Evolutionary conservation across 2,113 vertebrate genomes (phyloP).

Genomic region (Himantopus leucocephalus): DNA sequence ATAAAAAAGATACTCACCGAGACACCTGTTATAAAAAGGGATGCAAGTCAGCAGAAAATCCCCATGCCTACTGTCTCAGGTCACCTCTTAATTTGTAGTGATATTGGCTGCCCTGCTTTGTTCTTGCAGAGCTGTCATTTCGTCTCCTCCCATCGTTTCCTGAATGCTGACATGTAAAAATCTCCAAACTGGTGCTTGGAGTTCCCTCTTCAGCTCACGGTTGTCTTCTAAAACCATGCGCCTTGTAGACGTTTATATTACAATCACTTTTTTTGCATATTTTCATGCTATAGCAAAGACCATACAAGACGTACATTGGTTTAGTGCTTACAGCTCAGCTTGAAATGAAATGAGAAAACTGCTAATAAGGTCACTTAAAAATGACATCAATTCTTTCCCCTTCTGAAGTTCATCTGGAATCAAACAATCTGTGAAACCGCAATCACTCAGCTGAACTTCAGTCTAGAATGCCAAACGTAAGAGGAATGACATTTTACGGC

Average conservation of each 20-base stretch:
- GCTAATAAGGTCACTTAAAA: background rate
- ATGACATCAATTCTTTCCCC: background rate
- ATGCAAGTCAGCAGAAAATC: background rate
- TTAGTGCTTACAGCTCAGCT: background rate
- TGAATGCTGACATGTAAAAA: background rate
- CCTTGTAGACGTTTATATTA: background rate
- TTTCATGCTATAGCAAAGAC: background rate
- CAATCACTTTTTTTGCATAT: background rate
- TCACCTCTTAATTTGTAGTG: background rate
- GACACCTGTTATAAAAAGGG: background rate
- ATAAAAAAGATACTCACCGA: background rate
- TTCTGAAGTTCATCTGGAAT: background rate
- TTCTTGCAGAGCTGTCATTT: background rate
- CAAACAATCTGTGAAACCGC: background rate
- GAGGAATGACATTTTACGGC: background rate
- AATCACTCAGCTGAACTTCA: background rate
- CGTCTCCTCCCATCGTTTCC: background rate
- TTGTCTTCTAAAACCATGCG: background rate
- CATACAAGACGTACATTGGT: background rate
- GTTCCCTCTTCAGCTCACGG: background rate
- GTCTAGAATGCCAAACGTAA: background rate
- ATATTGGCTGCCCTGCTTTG: background rate
- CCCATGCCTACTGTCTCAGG: background rate
- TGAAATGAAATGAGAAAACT: background rate
- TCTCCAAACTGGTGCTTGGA: background rate